Evolutionary conservation across 2,888 invertebrate genomes (phyloP).

Genomic region (Blastobasis lacticolella): DNA sequence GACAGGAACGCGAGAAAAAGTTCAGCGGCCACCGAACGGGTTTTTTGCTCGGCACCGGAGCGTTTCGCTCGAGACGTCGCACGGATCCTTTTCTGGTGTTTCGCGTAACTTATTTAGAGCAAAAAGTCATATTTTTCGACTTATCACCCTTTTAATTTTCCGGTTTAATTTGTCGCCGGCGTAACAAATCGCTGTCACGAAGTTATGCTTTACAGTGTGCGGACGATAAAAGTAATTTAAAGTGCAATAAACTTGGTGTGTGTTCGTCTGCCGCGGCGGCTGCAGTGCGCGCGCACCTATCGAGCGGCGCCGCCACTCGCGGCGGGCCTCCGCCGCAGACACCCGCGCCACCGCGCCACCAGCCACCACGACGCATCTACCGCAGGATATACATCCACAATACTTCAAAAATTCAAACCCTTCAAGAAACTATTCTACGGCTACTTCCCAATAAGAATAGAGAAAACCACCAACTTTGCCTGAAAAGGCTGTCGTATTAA

Average conservation of each 20-base stretch:
- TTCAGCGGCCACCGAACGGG: neutral
- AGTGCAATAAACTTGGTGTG: neutral
- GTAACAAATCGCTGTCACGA: neutral
- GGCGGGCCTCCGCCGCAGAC: neutral
- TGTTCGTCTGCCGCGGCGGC: constrained; percentile 3
- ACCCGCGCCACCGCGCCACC: constrained; percentile 6
- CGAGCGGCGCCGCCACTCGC: constrained; percentile 12
- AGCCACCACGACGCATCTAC: too few species aligned
- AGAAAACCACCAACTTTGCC: too few species aligned
- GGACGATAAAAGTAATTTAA: constrained; percentile 3
- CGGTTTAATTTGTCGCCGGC: neutral
- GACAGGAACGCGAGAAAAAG: neutral
- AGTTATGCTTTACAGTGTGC: neutral
- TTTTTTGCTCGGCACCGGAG: too few species aligned
- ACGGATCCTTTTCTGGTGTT: too few species aligned
- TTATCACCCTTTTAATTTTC: neutral
- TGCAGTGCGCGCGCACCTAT: constrained; percentile 17
- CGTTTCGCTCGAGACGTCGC: too few species aligned
- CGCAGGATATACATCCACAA: too few species aligned
- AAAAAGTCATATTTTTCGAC: too few species aligned
- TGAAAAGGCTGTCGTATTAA: too few species aligned
- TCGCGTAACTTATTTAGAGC: too few species aligned
- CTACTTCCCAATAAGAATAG: too few species aligned
- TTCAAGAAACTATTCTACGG: too few species aligned
- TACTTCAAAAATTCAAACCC: too few species aligned